These are phyloP conservation scores for Helicolenus hilgendorfi DNA, from an alignment of 2,797 vertebrate genomes.

Conservation along the genomic window DNA sequence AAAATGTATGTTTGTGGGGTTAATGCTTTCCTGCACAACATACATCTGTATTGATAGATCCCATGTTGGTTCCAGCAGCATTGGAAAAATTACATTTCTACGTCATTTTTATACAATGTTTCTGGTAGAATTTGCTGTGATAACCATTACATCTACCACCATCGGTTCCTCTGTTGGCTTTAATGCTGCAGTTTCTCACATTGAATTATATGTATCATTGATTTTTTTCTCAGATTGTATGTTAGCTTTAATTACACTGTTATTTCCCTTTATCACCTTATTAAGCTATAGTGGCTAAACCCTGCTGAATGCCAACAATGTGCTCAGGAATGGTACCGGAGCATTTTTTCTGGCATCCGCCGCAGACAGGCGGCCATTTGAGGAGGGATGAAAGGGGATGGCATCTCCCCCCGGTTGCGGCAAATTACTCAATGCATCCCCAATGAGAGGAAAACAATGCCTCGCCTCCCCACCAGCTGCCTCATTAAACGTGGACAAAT, in stretches of 20 bases:
- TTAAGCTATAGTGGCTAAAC: constrained; percentile 20
- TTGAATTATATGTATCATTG: not conserved
- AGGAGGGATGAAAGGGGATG: constrained; percentile 64
- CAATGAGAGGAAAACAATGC: constrained; percentile 60
- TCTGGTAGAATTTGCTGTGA: not conserved
- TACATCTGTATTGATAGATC: not conserved
- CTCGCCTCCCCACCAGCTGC: constrained; percentile 52
- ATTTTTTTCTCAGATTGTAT: not conserved
- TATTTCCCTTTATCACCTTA: constrained; percentile 25
- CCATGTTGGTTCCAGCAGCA: not conserved
- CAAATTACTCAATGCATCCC: constrained; percentile 68
- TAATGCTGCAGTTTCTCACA: not conserved
- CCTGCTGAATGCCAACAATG: constrained; percentile 50
- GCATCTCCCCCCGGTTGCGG: constrained; percentile 53
- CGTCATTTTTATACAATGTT: not conserved
- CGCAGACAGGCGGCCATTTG: constrained; percentile 45
- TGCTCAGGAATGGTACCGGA: constrained; percentile 40
- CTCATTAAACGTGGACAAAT: constrained; percentile 65
- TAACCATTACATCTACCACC: not conserved
- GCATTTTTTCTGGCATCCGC: constrained; percentile 46
- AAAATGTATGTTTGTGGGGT: too few species aligned
- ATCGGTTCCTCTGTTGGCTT: not conserved
- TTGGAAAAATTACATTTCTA: not conserved
- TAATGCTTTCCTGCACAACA: not conserved
- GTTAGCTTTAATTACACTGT: constrained; percentile 47